Base-by-base conservation (phyloP, 2,113 vertebrate species). In the Ramphastos sulfuratus region DNA sequence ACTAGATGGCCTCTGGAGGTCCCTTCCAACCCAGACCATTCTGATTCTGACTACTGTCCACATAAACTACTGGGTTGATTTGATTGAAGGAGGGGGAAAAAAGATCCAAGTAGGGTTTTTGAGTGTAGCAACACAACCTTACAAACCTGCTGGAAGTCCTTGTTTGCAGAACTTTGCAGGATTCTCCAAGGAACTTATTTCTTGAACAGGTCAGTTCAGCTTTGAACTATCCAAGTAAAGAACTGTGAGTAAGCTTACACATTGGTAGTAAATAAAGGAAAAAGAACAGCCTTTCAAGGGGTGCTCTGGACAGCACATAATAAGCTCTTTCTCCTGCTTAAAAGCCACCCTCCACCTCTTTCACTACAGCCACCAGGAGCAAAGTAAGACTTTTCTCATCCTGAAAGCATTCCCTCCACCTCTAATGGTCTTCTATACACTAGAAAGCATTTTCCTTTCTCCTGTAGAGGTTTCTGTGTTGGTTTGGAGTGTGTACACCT, bases 391-490 rank as follows among this genome's bases (percentile, higher is more conserved):
- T 93, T 82, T 52, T 58, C 31, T 61, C 23, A 82, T 48, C 25
- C 50, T 72, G 52, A 56, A 6, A 60, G 28, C 37, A 37, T 39
- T 60, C 64, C 19, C 58, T 81, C 86, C 50, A 82, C 23, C 59
- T 76, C 59, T 75, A 64, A 69, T 52, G 33, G 31, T 82, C 44
- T 83, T 71, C 67, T 13, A 10, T 18, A 70, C 39, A 7, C 56
- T 39, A 37, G 63, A 17, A 56, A 67, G 58, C 33, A 79, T 54
- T 84, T 81, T 66, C 18, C 56, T 60, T 89, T 69, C 73, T 79
- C 63, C 5, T 1, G n/a, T 67, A 23, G 0, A 42, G 77, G 28
- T 37, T 56, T 60, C 46, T 44, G 0, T 44, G 50, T 27, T 61
- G 46, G 18, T 71, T 92, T 72, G 28, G 78, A 75, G 44, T 4